Evolutionary conservation across 2,888 invertebrate species (phyloP).

Genomic region (Linyphia triangularis): DNA sequence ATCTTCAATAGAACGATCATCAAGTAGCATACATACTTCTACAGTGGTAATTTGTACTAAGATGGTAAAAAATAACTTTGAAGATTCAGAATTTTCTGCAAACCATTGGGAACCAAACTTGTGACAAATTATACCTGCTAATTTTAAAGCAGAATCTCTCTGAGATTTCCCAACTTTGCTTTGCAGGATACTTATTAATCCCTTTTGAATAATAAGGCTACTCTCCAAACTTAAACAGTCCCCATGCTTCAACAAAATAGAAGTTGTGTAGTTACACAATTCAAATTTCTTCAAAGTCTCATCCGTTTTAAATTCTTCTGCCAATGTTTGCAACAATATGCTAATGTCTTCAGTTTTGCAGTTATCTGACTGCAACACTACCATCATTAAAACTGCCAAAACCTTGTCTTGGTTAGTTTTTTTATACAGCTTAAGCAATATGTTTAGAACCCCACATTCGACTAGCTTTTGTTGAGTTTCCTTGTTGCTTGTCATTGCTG

Average conservation of each 20-base stretch:
- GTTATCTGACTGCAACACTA: conserved; percentile 36
- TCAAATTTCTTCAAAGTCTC: conserved; percentile 94
- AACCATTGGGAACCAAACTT: conserved; percentile 92
- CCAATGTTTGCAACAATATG: conserved; percentile 82
- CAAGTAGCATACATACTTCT: conserved; percentile 95
- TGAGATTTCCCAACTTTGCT: conserved; percentile 93
- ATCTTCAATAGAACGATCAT: conserved; percentile 88
- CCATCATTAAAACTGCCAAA: conserved; percentile 40
- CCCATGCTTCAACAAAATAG: conserved; percentile 48
- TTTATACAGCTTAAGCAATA: conserved; percentile 43
- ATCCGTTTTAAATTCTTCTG: conserved; percentile 92
- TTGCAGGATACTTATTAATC: conserved; percentile 89
- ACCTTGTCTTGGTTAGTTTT: conserved; percentile 43
- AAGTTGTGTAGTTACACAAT: conserved; percentile 83
- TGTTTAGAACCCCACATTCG: conserved; percentile 86
- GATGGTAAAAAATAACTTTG: conserved; percentile 88
- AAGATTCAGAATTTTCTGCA: conserved; percentile 83
- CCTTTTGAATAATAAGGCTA: conserved; percentile 84
- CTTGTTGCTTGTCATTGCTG: conserved; percentile 80
- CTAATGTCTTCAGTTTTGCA: conserved; percentile 23
- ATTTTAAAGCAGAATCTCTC: conserved; percentile 91
- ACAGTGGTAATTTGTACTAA: conserved; percentile 92
- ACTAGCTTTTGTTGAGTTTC: conserved; percentile 90
- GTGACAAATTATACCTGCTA: conserved; percentile 89
- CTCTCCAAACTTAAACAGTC: conserved; percentile 50